A percentile compares a stretch with the other conserved stretches of the same genome.
Evolutionary conservation across 2,797 vertebrate species (phyloP).

Genomic region (Philypnodon macrostomus): DNA sequence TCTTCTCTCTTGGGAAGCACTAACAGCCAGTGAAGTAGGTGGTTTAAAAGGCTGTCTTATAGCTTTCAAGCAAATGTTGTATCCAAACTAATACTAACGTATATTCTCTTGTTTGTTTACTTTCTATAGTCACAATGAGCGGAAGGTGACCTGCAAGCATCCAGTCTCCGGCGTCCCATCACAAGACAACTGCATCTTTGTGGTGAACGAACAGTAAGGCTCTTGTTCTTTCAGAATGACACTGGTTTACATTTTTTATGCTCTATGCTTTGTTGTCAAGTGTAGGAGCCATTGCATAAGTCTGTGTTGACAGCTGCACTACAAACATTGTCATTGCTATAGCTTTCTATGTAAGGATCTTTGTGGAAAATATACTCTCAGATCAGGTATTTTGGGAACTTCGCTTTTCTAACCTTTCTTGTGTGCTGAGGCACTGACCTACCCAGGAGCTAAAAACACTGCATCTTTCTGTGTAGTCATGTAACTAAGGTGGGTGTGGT

Average conservation of each 20-base stretch:
- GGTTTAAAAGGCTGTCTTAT: no score
- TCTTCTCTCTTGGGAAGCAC: no score
- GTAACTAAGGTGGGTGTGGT: no score
- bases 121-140: slow-evolving; percentile 88
- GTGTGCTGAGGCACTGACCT: no score
- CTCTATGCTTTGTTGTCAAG: slow-evolving; percentile 27
- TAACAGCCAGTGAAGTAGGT: no score
- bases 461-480: no score
- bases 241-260: slow-evolving; percentile 51
- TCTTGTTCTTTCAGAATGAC: slow-evolving; percentile 58
- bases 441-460: no score
- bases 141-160: slow-evolving; percentile 97
- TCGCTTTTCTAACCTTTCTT: no score
- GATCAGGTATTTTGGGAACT: no score
- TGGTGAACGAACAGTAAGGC: slow-evolving; percentile 97
- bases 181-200: slow-evolving; percentile 98
- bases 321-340: slow-evolving; percentile 1
- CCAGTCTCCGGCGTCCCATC: slow-evolving; percentile 91
- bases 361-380: not conserved
- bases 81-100: not conserved
- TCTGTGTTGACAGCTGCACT: slow-evolving; percentile 17
- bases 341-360: not conserved
- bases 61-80: not conserved
- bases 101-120: not conserved
- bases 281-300: slow-evolving; percentile 29